A percentile compares a stretch with the other conserved stretches of the same genome.
Evolutionary conservation across 2,113 vertebrate species (phyloP).

Genomic region (Polypterus bichir): DNA sequence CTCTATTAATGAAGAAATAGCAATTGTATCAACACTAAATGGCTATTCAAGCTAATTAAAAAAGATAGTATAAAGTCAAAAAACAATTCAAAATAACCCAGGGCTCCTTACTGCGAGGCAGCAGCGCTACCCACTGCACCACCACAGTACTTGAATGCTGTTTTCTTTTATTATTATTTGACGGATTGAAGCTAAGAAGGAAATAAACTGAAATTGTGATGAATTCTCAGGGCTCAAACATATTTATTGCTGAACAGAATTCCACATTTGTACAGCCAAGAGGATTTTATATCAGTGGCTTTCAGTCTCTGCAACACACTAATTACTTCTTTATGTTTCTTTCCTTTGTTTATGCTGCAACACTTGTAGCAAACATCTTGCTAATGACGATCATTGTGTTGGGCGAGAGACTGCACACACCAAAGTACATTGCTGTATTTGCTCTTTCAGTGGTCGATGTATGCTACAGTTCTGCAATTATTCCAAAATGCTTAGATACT

Average conservation of each 20-base stretch:
- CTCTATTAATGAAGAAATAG: too few species aligned
- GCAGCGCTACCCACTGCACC: too few species aligned
- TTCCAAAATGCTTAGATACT: constrained; percentile 40
- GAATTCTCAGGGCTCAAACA: background rate
- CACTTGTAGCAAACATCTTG: constrained; percentile 32
- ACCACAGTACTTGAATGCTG: too few species aligned
- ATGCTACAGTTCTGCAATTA: constrained; percentile 26
- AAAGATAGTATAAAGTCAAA: too few species aligned
- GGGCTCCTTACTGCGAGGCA: too few species aligned
- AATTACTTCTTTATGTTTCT: constrained; percentile 39
- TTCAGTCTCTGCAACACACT: constrained; percentile 23
- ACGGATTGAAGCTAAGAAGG: too few species aligned
- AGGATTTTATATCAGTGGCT: constrained; percentile 40
- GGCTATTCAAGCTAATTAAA: too few species aligned
- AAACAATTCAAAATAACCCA: too few species aligned
- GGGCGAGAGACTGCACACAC: constrained; percentile 32
- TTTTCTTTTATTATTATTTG: too few species aligned
- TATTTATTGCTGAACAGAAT: background rate
- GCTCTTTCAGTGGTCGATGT: constrained; percentile 40
- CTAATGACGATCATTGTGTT: constrained; percentile 30
- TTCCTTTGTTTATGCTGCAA: constrained; percentile 27
- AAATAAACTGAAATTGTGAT: background rate
- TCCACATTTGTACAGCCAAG: constrained; percentile 28
- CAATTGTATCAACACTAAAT: too few species aligned
- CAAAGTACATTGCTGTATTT: constrained; percentile 39